phyloP scores from a whole-genome alignment of 2,113 vertebrate genomes.

The Hypocryptadius cinnamomeus region DNA sequence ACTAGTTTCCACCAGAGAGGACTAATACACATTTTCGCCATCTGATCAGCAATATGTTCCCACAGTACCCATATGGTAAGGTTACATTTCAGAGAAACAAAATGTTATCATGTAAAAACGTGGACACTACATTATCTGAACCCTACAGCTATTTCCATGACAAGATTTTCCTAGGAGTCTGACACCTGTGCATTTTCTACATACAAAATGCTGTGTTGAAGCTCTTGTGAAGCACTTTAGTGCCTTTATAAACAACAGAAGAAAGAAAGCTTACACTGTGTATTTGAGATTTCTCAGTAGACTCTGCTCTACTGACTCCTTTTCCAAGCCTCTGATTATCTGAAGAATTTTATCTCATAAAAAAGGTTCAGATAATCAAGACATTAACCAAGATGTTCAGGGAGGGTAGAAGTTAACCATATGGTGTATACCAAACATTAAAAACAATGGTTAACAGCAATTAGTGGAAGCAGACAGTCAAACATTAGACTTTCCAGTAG shows the following conservation, averaged over 20 bases:
- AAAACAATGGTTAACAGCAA: constrained; percentile 43
- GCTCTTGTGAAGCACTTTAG: background rate
- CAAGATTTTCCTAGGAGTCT: background rate
- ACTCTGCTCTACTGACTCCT: background rate
- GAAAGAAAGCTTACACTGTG: background rate
- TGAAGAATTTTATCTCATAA: background rate
- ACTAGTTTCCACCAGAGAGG: background rate
- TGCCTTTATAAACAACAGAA: background rate
- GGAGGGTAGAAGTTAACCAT: constrained; percentile 18
- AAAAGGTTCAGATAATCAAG: constrained; percentile 7
- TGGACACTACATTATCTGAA: background rate
- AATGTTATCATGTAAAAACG: background rate
- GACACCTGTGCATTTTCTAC: background rate
- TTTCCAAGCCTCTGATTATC: background rate
- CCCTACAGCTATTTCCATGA: background rate
- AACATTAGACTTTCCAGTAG: constrained; percentile 2
- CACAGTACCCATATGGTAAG: background rate
- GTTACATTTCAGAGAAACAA: background rate
- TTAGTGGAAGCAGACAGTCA: constrained; percentile 49
- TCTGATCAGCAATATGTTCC: background rate
- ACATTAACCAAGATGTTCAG: background rate
- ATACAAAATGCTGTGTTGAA: background rate
- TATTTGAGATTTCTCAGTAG: background rate
- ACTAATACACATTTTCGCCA: background rate
- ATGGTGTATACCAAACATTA: background rate